A percentile compares a stretch with the other conserved stretches of the same genome.
Conservation (phyloP, 2,797 vertebrate species). For the Ibycter americanus region DNA sequence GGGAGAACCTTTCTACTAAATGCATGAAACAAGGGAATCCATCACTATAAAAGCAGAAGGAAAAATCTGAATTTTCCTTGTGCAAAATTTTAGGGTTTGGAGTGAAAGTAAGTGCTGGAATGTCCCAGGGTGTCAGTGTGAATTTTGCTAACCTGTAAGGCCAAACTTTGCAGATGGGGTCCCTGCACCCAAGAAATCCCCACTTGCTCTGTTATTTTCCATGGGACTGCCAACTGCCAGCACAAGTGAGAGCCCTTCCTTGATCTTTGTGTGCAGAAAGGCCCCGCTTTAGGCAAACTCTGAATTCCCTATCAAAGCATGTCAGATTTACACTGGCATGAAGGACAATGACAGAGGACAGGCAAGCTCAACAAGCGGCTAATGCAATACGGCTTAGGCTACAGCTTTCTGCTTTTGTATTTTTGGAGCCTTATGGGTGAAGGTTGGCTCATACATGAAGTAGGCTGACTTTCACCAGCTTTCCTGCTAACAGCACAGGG, state of each 20-base stretch:
- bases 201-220: background rate
- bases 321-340: background rate
- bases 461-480: background rate
- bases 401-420: background rate
- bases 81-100: background rate
- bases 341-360: background rate
- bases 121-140: background rate
- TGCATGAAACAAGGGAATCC: background rate
- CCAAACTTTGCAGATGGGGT: background rate
- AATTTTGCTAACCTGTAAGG: background rate
- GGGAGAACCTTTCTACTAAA: background rate
- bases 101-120: background rate
- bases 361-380: background rate
- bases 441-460: background rate
- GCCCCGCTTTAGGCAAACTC: background rate
- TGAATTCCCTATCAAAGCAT: background rate
- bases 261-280: background rate
- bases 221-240: background rate
- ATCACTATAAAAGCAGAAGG: background rate
- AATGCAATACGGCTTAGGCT: background rate
- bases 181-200: background rate
- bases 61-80: background rate
- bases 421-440: background rate
- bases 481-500: background rate
- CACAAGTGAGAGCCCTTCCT: background rate